A percentile compares a stretch with the other conserved stretches of the same genome.
Conservation (phyloP, 1,140 invertebrate genomes). For the Drosophila willistoni region DNA sequence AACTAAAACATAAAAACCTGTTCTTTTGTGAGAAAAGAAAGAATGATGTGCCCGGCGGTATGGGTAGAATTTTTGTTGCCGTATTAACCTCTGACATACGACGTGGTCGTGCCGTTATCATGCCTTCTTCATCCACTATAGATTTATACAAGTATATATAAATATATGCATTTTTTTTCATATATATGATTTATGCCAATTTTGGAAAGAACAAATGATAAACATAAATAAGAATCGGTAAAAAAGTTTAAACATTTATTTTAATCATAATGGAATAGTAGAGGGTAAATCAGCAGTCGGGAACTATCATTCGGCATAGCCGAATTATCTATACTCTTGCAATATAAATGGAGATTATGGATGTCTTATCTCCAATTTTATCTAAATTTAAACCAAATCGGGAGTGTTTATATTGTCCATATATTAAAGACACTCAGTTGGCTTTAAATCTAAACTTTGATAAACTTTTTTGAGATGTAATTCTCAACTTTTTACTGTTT, state of each 20-base stretch:
- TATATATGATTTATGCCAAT: slow-evolving; percentile 54
- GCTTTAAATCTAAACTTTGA: too few species aligned
- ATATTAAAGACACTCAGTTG: too few species aligned
- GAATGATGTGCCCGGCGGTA: slow-evolving; percentile 96
- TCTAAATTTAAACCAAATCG: too few species aligned
- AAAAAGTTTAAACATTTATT: slow-evolving; percentile 22
- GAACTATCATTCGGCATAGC: neutral
- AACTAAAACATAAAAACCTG: slow-evolving; percentile 86
- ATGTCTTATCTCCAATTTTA: too few species aligned
- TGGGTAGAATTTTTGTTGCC: slow-evolving; percentile 94
- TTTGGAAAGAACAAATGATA: slow-evolving; percentile 68
- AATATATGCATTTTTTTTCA: slow-evolving; percentile 45
- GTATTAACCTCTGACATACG: slow-evolving; percentile 95
- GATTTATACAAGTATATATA: slow-evolving; percentile 58
- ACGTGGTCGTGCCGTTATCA: slow-evolving; percentile 91
- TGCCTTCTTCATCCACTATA: slow-evolving; percentile 85
- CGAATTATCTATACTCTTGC: neutral
- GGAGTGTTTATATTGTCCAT: too few species aligned
- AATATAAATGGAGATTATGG: neutral
- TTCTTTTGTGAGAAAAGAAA: slow-evolving; percentile 98
- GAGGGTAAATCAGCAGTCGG: neutral
- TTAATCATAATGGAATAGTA: neutral
- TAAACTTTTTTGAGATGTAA: too few species aligned
- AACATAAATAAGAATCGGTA: slow-evolving; percentile 51
- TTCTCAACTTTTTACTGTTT: too few species aligned